Percentiles rank a stretch among this genome's conserved stretches.
phyloP scores from a whole-genome alignment of 2,888 invertebrate genomes.

The Chaetogeoica ovagalla region DNA sequence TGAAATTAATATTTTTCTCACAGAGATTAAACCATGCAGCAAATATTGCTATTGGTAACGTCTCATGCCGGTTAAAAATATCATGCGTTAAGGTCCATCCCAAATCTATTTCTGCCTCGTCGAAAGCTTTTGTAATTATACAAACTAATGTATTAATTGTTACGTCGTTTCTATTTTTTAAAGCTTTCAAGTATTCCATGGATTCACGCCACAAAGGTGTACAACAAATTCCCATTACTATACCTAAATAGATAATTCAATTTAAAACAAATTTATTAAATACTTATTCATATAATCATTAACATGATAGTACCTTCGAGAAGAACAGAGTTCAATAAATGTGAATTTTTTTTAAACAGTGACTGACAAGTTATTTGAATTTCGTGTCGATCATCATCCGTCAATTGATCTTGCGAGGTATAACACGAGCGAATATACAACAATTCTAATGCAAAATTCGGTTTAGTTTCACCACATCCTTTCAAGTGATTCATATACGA shows the following conservation, averaged over 20 bases:
- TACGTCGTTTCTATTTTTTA: constrained; percentile 6
- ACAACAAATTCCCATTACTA: constrained; percentile 46
- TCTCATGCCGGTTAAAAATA: neutral
- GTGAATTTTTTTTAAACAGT: constrained; percentile 53
- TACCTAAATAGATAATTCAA: constrained; percentile 10
- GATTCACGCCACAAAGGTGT: constrained; percentile 40
- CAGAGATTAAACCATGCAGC: constrained; percentile 37
- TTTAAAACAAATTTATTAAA: neutral
- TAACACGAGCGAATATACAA: constrained; percentile 66
- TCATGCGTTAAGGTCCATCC: constrained; percentile 67
- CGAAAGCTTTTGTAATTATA: constrained; percentile 64
- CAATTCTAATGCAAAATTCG: constrained; percentile 66
- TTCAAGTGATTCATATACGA: constrained; percentile 65
- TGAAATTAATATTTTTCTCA: constrained; percentile 18
- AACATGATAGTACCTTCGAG: constrained; percentile 24
- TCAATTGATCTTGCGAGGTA: constrained; percentile 58
- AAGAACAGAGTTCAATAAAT: constrained; percentile 42
- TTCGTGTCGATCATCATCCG: constrained; percentile 56
- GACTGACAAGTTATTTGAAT: constrained; percentile 50
- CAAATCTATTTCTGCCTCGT: constrained; percentile 63
- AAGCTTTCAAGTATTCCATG: constrained; percentile 12
- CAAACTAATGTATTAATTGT: constrained; percentile 57
- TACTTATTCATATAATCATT: neutral
- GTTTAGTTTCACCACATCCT: constrained; percentile 60
- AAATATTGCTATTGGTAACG: constrained; percentile 3